A percentile compares a stretch with the other conserved stretches of the same genome.
These are phyloP conservation scores for Bolinopsis microptera DNA, from an alignment of 37 sponge, comb jelly and placozoan genomes.

Conservation along the genomic window DNA sequence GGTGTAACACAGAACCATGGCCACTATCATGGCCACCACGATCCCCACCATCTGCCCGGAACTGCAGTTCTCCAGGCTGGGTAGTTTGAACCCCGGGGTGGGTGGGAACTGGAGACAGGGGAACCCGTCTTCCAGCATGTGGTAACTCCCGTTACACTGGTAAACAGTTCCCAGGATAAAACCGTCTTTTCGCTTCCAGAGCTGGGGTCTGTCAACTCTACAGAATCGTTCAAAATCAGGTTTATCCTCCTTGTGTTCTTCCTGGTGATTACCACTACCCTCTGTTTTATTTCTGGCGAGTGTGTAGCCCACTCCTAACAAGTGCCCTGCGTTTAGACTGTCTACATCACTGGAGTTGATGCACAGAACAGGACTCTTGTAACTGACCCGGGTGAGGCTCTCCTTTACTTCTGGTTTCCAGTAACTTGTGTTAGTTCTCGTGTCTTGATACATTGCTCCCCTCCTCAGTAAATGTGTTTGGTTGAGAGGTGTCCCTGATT, in stretches of 20 bases:
- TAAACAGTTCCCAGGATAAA: not conserved
- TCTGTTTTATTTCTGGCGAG: not conserved
- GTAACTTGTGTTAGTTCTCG: not conserved
- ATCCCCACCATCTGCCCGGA: constrained; percentile 18
- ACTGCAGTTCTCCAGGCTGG: constrained; percentile 28
- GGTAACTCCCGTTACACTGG: not conserved
- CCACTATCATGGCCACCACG: constrained; percentile 36
- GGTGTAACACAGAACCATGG: constrained; percentile 10
- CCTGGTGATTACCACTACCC: not conserved
- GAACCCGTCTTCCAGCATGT: not conserved
- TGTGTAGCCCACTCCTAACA: not conserved
- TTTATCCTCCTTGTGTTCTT: not conserved
- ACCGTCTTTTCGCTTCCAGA: not conserved
- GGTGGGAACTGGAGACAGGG: constrained; percentile 42
- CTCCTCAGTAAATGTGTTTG: not conserved
- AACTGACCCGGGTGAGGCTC: not conserved
- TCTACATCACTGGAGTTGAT: not conserved
- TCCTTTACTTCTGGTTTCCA: not conserved
- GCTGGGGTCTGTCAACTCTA: not conserved
- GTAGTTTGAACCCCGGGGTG: not conserved
- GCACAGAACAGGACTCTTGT: not conserved
- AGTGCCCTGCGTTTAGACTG: not conserved
- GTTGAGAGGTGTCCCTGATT: not conserved
- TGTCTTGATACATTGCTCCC: not conserved
- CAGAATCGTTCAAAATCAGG: not conserved